A percentile compares a stretch with the other conserved stretches of the same genome.
Conservation (phyloP, 2,888 invertebrate genomes). For the Torymus auratus region DNA sequence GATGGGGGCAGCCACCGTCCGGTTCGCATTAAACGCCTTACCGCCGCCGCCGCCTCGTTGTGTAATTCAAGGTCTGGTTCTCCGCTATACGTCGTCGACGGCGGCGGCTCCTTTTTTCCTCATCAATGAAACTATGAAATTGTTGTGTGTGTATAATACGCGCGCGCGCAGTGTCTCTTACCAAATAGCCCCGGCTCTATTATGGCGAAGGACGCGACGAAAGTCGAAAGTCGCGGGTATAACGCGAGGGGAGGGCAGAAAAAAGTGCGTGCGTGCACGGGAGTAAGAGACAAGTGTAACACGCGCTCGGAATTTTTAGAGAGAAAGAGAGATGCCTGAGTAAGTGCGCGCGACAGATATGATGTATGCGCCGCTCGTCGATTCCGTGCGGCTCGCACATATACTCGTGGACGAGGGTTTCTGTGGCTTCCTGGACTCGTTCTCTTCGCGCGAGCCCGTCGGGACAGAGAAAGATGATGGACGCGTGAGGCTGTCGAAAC, state of each 20-base stretch:
- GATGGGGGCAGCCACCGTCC: slow-evolving; percentile 38
- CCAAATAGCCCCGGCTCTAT: slow-evolving; percentile 56
- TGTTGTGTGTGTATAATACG: slow-evolving; percentile 26
- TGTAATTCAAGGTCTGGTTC: slow-evolving; percentile 71
- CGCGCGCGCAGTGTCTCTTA: slow-evolving; percentile 43
- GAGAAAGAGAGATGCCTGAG: not conserved
- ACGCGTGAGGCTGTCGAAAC: no score
- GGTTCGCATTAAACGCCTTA: slow-evolving; percentile 46
- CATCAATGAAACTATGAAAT: slow-evolving; percentile 62
- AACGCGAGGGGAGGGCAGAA: not conserved
- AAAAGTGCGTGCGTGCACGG: no score
- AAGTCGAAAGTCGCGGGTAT: not conserved
- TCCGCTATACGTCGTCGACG: not conserved
- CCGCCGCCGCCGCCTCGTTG: slow-evolving; percentile 60
- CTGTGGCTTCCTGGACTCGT: no score
- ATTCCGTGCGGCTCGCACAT: no score
- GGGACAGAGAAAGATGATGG: no score
- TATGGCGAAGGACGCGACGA: slow-evolving; percentile 53
- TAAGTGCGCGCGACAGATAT: no score
- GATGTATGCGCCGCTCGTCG: no score
- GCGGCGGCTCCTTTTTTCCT: slow-evolving; percentile 58
- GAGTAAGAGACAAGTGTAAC: slow-evolving; percentile 5
- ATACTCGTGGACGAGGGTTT: no score
- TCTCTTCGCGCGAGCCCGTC: no score
- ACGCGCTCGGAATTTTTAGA: slow-evolving; percentile 34